phyloP scores from a whole-genome alignment of 1,140 invertebrate species.

The Sycobia sp. region DNA sequence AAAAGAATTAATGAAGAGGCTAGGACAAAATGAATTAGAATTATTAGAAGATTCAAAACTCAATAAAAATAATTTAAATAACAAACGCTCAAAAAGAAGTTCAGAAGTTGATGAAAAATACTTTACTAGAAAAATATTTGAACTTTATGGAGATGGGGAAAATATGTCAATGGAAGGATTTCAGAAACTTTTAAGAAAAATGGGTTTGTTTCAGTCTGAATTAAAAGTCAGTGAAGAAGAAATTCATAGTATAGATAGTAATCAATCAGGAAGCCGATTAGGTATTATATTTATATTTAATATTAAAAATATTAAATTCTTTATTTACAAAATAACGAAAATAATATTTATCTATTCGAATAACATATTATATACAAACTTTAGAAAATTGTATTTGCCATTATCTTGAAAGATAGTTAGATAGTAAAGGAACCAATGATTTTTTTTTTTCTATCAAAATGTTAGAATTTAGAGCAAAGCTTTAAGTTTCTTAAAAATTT shows the following conservation, averaged over 20 bases:
- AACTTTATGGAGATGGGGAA: slow-evolving; percentile 63
- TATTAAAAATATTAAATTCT: background rate
- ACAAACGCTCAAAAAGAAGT: slow-evolving; percentile 39
- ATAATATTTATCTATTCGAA: no score
- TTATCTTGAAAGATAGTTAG: no score
- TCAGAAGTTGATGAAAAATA: slow-evolving; percentile 45
- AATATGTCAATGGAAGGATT: slow-evolving; percentile 72
- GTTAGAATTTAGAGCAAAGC: no score
- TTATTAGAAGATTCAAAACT: background rate
- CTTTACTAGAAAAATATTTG: slow-evolving; percentile 59
- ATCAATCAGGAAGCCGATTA: slow-evolving; percentile 40
- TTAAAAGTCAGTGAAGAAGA: slow-evolving; percentile 42
- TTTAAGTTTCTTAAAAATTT: no score
- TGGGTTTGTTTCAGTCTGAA: slow-evolving; percentile 66
- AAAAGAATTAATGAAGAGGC: slow-evolving; percentile 43
- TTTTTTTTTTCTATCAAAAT: no score
- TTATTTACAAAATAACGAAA: background rate
- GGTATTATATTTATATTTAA: slow-evolving; percentile 32
- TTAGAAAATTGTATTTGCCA: background rate
- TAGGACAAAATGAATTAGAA: slow-evolving; percentile 42
- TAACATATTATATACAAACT: no score
- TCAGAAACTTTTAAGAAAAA: slow-evolving; percentile 67
- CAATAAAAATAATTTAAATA: slow-evolving; percentile 17
- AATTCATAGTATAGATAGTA: slow-evolving; percentile 35
- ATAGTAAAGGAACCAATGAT: no score